Evolutionary conservation across 1,140 invertebrate genomes (phyloP).

Genomic region (Caenorhabditis latens): DNA sequence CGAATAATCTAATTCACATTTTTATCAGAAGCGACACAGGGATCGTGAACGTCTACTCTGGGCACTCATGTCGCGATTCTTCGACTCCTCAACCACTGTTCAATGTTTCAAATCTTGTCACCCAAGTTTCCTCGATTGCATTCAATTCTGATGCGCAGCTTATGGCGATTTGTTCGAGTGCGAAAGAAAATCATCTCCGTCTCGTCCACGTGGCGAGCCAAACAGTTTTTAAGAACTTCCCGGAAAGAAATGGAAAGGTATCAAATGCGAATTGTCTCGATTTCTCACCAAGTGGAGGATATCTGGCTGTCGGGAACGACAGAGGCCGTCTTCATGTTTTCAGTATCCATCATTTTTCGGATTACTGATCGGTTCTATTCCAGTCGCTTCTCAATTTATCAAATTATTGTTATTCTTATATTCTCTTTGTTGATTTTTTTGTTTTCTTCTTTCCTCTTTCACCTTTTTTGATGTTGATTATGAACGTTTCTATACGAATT

Average conservation of each 20-base stretch:
- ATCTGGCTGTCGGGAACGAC: constrained; percentile 30
- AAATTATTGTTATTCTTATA: not conserved
- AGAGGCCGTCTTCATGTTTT: constrained; percentile 36
- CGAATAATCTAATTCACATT: not conserved
- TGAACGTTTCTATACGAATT: not conserved
- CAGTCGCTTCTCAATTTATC: not conserved
- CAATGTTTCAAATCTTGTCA: constrained; percentile 45
- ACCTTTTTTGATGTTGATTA: constrained; percentile 12
- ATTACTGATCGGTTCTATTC: not conserved
- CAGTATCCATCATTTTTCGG: constrained; percentile 6
- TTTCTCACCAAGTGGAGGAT: constrained; percentile 29
- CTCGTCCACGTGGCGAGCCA: constrained; percentile 37
- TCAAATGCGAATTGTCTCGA: constrained; percentile 24
- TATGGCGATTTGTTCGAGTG: constrained; percentile 26
- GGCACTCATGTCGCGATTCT: not conserved
- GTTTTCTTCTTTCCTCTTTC: not conserved
- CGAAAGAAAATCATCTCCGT: constrained; percentile 27
- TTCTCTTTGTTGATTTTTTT: constrained; percentile 19
- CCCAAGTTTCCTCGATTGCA: not conserved
- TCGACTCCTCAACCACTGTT: not conserved
- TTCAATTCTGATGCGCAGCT: constrained; percentile 38
- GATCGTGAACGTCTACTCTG: constrained; percentile 29
- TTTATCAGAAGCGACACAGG: constrained; percentile 21
- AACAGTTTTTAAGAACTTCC: constrained; percentile 43
- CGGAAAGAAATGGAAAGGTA: constrained; percentile 38